These are phyloP conservation scores for Drosophila novamexicana DNA, from an alignment of 1,140 invertebrate genomes.

Conservation along the genomic window DNA sequence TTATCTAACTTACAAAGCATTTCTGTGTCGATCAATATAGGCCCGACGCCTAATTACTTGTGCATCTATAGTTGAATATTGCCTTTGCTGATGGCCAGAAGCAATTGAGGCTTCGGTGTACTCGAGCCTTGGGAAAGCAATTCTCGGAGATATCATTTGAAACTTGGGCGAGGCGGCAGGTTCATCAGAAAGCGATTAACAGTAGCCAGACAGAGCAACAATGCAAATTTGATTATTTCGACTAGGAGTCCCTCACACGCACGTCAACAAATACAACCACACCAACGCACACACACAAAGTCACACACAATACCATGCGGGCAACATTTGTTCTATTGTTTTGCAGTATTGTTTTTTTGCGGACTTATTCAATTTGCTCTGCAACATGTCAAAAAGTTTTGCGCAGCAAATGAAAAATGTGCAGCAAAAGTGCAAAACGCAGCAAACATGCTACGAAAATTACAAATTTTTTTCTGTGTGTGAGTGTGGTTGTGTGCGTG, in stretches of 20 bases:
- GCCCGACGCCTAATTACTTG: slow-evolving; percentile 11
- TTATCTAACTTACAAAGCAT: background rate
- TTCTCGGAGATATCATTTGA: slow-evolving; percentile 25
- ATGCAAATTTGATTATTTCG: slow-evolving; percentile 69
- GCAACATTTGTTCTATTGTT: slow-evolving; percentile 65
- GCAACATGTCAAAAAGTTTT: slow-evolving; percentile 82
- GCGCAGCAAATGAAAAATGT: slow-evolving; percentile 77
- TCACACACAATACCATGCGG: slow-evolving; percentile 31
- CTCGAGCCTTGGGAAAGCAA: background rate
- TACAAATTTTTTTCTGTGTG: slow-evolving; percentile 48
- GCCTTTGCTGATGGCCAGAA: slow-evolving; percentile 1
- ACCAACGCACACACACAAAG: slow-evolving; percentile 1
- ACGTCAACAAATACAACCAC: slow-evolving; percentile 10
- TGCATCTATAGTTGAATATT: background rate
- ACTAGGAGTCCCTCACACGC: slow-evolving; percentile 25
- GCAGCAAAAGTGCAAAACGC: slow-evolving; percentile 79
- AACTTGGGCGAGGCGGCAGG: slow-evolving; percentile 22
- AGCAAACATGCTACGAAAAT: slow-evolving; percentile 80
- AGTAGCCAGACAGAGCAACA: slow-evolving; percentile 17
- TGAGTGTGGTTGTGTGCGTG: slow-evolving; percentile 6
- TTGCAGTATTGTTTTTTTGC: slow-evolving; percentile 48
- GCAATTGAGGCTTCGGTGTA: background rate
- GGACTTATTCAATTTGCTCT: slow-evolving; percentile 81
- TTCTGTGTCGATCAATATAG: background rate
- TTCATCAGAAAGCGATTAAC: slow-evolving; percentile 55